Evolutionary conservation across 37 sponge, comb jelly and placozoan genomes (phyloP).

Genomic region (Cliona cf. orientalis): DNA sequence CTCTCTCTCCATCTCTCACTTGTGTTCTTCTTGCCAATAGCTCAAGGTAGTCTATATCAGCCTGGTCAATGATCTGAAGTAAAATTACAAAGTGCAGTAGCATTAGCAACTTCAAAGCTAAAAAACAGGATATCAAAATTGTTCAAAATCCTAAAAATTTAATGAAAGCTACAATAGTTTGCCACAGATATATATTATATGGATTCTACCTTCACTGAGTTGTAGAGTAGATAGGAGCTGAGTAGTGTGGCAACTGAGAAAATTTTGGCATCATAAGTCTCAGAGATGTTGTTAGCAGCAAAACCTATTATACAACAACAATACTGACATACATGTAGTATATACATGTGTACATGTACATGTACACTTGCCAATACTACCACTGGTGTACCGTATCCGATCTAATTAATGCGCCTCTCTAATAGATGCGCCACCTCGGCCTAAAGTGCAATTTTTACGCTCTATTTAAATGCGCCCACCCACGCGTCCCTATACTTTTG

Average conservation of each 20-base stretch:
- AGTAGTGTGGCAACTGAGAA: conserved; percentile 90
- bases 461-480: too few species aligned
- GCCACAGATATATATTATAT: background rate
- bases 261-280: conserved; percentile 93
- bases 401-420: too few species aligned
- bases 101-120: too few species aligned
- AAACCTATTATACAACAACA: conserved; percentile 62
- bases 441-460: too few species aligned
- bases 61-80: conserved; percentile 90
- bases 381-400: too few species aligned
- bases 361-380: too few species aligned
- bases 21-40: conserved; percentile 89
- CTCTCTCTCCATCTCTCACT: too few species aligned
- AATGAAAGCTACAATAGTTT: background rate
- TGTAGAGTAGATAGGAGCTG: conserved; percentile 92
- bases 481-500: too few species aligned
- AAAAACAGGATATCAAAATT: too few species aligned
- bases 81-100: background rate
- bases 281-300: conserved; percentile 92
- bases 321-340: background rate
- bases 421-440: too few species aligned
- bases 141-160: background rate
- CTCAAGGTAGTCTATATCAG: conserved; percentile 92
- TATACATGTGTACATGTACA: too few species aligned
- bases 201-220: conserved; percentile 96